Evolutionary conservation across 1,140 invertebrate genomes (phyloP), one percentile per base, ranked within the genome.

Genomic region (Drosophila mayri): DNA sequence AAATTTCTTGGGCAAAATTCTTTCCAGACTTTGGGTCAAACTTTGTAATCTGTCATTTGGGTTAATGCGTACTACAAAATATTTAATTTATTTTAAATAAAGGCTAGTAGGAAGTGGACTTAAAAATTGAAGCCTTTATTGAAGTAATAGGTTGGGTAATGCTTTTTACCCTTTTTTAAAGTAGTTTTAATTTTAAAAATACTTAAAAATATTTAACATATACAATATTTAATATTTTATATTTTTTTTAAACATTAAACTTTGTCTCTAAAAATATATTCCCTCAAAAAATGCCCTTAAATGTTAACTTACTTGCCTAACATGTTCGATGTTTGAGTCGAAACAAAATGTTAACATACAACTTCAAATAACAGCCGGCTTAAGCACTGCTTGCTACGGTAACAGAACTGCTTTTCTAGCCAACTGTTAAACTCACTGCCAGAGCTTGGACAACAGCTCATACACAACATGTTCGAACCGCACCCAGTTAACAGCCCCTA

Each of bases 381-480:
- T 25, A 54, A 12, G 16, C 35, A 65, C 65, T 68, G 65, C 65
- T 68, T 65, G 28, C 3, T 18, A 2, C 4, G 4, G 25, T 0
- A 25, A 25, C 3, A 14, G 58, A 49, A 85, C 82, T 86, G 82
- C 82, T 86, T 85, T 52, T 1, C 7, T 1, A 3, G 3, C 22
- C 38, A 10, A 10, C 32, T 47, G 60, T 63, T 58, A 52, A 28
- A 20, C 20, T 6, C 28, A 35, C 4, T 40, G n/a, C n/a, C 1
- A 28, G 46, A 49, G 72, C 54, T 40, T 18, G 54, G 10, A 4
- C 22, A 37, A 22, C 32, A 67, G 28, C 0, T 40, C 54, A 16
- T 35, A 18, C 35, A 46, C 81, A 84, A 84, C 81, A 66, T 80
- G 81, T 64, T 84, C 22, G 61, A 46, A 20, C 46, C 55, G 43